Conservation (phyloP, 2,797 vertebrate genomes). For the Setipinna tenuifilis region DNA sequence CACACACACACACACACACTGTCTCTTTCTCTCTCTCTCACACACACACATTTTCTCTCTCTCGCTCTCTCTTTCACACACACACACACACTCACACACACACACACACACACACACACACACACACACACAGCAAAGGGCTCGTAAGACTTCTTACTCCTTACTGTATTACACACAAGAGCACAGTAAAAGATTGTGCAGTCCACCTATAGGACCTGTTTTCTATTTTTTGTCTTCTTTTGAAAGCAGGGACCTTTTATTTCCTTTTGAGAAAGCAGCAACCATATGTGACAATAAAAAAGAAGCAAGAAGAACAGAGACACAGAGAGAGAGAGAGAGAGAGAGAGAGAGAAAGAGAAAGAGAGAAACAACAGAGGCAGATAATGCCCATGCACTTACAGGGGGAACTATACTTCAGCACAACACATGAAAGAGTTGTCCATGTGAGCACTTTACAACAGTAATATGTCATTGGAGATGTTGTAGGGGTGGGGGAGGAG, state of each 20-base stretch:
- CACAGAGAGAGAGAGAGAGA: not conserved
- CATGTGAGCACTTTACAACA: slow-evolving; percentile 53
- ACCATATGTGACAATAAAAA: slow-evolving; percentile 12
- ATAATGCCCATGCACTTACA: slow-evolving; percentile 43
- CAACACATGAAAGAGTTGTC: slow-evolving; percentile 49
- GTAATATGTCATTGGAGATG: slow-evolving; percentile 46
- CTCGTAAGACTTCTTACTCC: not conserved
- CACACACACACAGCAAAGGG: not conserved
- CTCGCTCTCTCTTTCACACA: too few species aligned
- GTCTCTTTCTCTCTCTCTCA: too few species aligned
- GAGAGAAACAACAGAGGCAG: not conserved
- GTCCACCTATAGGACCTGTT: not conserved
- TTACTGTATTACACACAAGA: not conserved
- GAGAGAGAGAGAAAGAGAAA: not conserved
- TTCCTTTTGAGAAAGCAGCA: not conserved
- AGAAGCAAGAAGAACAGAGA: not conserved
- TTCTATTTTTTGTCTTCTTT: not conserved
- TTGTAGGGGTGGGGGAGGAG: too few species aligned
- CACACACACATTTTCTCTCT: too few species aligned
- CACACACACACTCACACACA: too few species aligned
- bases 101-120: not conserved
- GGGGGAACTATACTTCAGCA: slow-evolving; percentile 43
- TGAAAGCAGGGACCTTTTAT: not conserved
- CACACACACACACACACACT: too few species aligned
- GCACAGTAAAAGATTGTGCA: not conserved